These are phyloP conservation scores for Otus sunia DNA, from an alignment of 2,113 vertebrate species.

Conservation along the genomic window DNA sequence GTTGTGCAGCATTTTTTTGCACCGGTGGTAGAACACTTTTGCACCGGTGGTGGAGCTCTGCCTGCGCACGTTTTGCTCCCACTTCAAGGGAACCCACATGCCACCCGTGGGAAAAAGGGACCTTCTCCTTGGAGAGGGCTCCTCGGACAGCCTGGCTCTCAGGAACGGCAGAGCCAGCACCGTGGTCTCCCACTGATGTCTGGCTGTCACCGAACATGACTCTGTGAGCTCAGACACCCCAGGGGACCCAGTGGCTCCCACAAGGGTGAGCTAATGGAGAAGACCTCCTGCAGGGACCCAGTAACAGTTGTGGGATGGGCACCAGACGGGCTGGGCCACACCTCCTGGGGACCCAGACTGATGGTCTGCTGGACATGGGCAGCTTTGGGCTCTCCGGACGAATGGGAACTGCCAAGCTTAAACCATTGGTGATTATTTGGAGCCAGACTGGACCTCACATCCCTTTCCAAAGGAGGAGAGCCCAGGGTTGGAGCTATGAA, in stretches of 20 bases:
- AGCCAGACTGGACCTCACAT: neutral
- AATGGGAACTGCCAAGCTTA: neutral
- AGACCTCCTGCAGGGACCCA: neutral
- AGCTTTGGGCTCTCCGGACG: fast-evolving
- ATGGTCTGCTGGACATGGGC: neutral
- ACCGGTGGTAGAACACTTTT: neutral
- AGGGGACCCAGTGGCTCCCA: neutral
- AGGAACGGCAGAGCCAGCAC: neutral
- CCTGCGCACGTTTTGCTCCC: neutral
- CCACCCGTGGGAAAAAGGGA: neutral
- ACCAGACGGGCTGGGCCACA: neutral
- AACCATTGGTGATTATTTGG: neutral
- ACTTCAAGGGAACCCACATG: neutral
- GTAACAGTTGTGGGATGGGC: neutral
- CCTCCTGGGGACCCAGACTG: neutral
- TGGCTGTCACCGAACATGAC: fast-evolving
- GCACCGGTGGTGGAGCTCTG: neutral
- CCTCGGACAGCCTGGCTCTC: neutral
- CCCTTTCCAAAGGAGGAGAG: neutral
- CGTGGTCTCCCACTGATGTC: neutral
- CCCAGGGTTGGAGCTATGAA: neutral
- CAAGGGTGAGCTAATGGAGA: neutral
- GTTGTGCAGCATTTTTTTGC: constrained; percentile 34
- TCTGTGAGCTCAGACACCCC: neutral
- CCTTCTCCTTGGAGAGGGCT: neutral